Evolutionary conservation across 1,140 invertebrate genomes (phyloP), one percentile per base, ranked within the genome.

Genomic region (Batillaria attramentaria): DNA sequence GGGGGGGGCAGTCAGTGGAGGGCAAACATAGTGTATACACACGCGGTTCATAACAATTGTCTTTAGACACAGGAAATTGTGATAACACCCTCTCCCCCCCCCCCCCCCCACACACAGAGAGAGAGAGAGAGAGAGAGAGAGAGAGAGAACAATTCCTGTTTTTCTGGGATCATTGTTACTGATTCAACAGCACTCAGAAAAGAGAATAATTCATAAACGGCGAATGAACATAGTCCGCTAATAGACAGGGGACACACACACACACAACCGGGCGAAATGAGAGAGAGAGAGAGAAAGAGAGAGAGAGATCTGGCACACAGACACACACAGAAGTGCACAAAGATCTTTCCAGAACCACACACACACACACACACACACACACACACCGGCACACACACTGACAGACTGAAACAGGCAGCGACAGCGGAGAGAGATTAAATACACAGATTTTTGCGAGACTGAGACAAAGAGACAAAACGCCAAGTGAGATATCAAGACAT

Each of bases 361-460:
- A 50, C 70, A 18, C 13, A 6, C 20, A 24, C 42, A 50, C 42
- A 24, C 13, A 62, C 33, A 16, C 54, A 62, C 20, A 41, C 54
- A 76, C 54, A 10, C 73, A 76, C 54, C 0, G 31, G 39, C 31
- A 65, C 73, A 65, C 62, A 31, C 35, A 77, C 37, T 0, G 16
- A 77, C 35, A 66, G 60, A 65, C 24, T 42, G 37, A 66, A 24
- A 42, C 60, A 6, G 18, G 5, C 60, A 66, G 57, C n/a, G 57
- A 62, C 57, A 62, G 57, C 16, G 33, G 57, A 62, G 57, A 62
- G 57, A 10, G 24, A 10, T n/a, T 39, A 66, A 24, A 57, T 37
- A 50, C 46, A 50, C n/a, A 70, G 13, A 24, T 16, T n/a, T 35
- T n/a, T 3, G 31, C 41, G 24, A 74, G 10, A 20, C 13, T 43